Percentiles rank a stretch among this genome's conserved stretches.
phyloP scores from a whole-genome alignment of 1,140 invertebrate species.

The Metaphire vulgaris region DNA sequence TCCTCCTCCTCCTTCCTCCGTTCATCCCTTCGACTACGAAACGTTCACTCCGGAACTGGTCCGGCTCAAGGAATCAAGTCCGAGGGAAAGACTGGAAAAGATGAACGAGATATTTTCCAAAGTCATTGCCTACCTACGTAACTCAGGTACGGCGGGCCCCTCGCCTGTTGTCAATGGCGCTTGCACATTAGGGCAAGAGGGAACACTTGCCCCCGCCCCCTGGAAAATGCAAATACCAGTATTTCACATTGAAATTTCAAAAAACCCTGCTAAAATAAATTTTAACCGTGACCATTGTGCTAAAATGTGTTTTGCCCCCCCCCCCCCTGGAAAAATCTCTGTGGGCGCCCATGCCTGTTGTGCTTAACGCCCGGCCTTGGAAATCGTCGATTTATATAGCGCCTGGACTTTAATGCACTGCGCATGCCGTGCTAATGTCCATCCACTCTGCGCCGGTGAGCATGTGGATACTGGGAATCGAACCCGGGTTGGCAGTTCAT shows the following conservation, averaged over 20 bases:
- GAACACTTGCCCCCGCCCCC: no score
- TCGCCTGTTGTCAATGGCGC: background rate
- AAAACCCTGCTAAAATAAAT: no score
- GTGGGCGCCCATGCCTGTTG: background rate
- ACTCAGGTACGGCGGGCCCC: background rate
- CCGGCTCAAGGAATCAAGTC: background rate
- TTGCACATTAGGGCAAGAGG: no score
- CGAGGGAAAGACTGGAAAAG: constrained; percentile 5
- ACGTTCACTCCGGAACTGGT: constrained; percentile 25
- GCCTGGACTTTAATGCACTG: background rate
- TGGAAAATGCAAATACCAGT: no score
- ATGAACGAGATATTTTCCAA: background rate
- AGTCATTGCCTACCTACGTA: background rate
- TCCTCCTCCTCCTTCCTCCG: background rate
- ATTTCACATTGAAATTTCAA: no score
- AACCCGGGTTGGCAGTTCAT: background rate
- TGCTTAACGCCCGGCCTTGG: background rate
- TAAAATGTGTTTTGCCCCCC: no score
- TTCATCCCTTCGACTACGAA: constrained; percentile 19
- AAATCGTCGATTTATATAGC: background rate
- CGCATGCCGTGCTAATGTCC: background rate
- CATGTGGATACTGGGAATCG: background rate
- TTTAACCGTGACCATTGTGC: no score
- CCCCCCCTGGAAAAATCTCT: no score
- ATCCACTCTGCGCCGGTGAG: background rate